phyloP scores from a whole-genome alignment of 2,797 vertebrate species.

The Enteromius mattozi region DNA sequence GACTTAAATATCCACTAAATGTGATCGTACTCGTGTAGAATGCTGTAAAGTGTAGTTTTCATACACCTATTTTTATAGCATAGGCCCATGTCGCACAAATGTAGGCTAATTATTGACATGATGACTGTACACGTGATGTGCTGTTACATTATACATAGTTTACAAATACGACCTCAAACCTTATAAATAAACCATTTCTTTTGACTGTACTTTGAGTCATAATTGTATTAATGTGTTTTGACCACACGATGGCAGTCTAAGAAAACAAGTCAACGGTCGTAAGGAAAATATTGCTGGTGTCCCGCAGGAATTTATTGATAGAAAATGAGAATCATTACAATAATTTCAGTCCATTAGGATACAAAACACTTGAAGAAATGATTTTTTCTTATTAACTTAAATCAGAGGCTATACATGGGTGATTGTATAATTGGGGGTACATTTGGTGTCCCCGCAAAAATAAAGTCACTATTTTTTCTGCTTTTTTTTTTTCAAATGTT shows the following conservation, averaged over 20 bases:
- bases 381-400: not conserved
- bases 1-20: not conserved
- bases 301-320: not conserved
- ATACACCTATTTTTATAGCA: not conserved
- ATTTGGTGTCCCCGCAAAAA: too few relatives aligned
- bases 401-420: not conserved
- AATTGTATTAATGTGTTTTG: constrained; percentile 16
- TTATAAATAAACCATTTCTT: not conserved
- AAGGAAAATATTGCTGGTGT: not conserved
- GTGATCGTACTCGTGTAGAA: not conserved
- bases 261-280: not conserved
- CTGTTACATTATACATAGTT: not conserved
- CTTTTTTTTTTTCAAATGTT: too few relatives aligned
- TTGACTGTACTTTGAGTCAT: not conserved
- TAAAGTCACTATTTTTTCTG: too few relatives aligned
- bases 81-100: not conserved
- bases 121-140: not conserved
- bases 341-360: not conserved
- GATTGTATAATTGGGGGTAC: too few relatives aligned
- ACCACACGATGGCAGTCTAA: constrained; percentile 70
- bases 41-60: not conserved
- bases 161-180: not conserved
- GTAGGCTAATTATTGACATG: not conserved
- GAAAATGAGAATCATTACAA: not conserved
- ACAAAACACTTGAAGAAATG: not conserved